Percentiles rank a stretch among this genome's conserved stretches.
These are phyloP conservation scores for Drosophila limbata DNA, from an alignment of 2,888 invertebrate genomes.

Conservation along the genomic window DNA sequence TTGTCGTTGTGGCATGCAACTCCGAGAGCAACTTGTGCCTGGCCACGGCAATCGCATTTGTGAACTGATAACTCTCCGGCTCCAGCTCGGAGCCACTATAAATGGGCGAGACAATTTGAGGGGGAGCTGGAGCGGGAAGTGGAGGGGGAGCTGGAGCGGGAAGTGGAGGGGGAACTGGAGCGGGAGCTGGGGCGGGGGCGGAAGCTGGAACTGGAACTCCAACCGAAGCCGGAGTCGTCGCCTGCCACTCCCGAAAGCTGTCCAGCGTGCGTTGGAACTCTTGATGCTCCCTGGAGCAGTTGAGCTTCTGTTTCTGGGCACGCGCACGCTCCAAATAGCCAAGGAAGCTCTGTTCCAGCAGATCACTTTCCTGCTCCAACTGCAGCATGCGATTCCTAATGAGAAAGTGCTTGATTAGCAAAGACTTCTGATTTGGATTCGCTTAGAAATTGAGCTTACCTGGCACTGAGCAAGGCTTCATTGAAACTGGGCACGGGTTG, in stretches of 20 bases:
- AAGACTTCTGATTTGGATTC: background rate
- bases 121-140: background rate
- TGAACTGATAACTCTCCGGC: constrained; percentile 64
- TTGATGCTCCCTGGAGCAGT: constrained; percentile 54
- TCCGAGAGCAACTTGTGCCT: constrained; percentile 52
- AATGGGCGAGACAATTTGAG: constrained; percentile 1
- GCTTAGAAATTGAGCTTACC: constrained; percentile 33
- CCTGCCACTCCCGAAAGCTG: constrained; percentile 48
- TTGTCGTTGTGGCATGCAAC: constrained; percentile 22
- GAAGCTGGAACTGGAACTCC: too few species aligned
- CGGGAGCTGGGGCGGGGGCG: background rate
- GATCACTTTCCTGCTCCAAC: constrained; percentile 83
- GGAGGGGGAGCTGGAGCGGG: background rate
- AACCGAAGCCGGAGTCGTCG: background rate
- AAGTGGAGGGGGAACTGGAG: background rate
- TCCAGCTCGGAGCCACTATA: constrained; percentile 49
- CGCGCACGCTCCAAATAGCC: constrained; percentile 77
- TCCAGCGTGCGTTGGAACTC: constrained; percentile 50
- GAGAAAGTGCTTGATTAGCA: background rate
- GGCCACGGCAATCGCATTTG: constrained; percentile 65
- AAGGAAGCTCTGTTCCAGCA: constrained; percentile 82
- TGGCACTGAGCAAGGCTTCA: constrained; percentile 58
- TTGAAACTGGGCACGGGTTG: constrained; percentile 42
- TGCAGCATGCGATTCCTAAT: constrained; percentile 81
- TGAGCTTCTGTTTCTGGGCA: constrained; percentile 39